These are phyloP conservation scores for Grammomys surdaster DNA, from an alignment of 2,113 vertebrate genomes.

Conservation along the genomic window DNA sequence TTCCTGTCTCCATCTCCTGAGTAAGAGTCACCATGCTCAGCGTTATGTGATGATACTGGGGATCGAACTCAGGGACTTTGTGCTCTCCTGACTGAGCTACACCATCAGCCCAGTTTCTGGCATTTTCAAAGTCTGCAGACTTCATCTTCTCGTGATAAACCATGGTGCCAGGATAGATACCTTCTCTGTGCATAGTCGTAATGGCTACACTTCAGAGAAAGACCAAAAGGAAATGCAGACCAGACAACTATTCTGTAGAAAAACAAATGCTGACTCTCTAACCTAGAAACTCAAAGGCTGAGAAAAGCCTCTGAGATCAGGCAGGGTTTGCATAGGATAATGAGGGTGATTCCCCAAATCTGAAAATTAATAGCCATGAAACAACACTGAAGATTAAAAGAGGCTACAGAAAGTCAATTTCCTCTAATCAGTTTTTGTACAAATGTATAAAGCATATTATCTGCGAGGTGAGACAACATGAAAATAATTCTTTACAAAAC, in stretches of 20 bases:
- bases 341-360: slow-evolving; percentile 38
- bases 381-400: slow-evolving; percentile 30
- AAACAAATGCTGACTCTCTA: not conserved
- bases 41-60: not conserved
- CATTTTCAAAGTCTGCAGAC: not conserved
- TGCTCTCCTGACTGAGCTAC: too few relatives aligned
- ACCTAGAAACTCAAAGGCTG: slow-evolving; percentile 22
- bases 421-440: slow-evolving; percentile 40
- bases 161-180: not conserved
- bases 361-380: slow-evolving; percentile 62
- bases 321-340: slow-evolving; percentile 23
- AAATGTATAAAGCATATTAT: slow-evolving; percentile 39
- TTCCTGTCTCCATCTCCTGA: not conserved
- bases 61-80: not conserved
- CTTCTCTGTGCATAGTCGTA: not conserved
- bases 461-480: not conserved
- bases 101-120: not conserved
- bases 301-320: slow-evolving; percentile 1
- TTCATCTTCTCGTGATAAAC: not conserved
- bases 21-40: not conserved
- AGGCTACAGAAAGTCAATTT: slow-evolving; percentile 22
- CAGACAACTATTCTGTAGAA: not conserved
- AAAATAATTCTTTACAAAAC: slow-evolving; percentile 45
- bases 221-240: not conserved
- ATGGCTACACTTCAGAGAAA: not conserved